These are phyloP conservation scores for Ptychadena robeensis DNA, from an alignment of 2,797 vertebrate genomes.

Conservation along the genomic window DNA sequence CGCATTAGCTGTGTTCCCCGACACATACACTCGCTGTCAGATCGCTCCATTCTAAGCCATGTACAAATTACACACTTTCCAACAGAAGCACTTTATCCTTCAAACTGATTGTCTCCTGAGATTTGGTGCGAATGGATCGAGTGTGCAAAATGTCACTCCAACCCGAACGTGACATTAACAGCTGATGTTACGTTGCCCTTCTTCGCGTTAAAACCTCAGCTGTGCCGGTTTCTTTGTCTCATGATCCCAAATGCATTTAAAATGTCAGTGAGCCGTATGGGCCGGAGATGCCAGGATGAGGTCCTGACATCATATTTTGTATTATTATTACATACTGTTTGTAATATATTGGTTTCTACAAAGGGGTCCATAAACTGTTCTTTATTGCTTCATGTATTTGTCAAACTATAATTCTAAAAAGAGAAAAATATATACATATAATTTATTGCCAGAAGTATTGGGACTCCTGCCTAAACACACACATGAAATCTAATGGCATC, in stretches of 20 bases:
- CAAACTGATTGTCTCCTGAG: constrained; percentile 13
- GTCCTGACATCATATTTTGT: not conserved
- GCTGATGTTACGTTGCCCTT: not conserved
- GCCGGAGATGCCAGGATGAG: not conserved
- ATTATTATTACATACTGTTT: no score
- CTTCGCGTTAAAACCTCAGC: not conserved
- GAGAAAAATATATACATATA: no score
- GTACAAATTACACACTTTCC: constrained; percentile 35
- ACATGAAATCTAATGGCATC: no score
- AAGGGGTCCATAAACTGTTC: no score
- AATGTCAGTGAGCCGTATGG: not conserved
- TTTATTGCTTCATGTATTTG: no score
- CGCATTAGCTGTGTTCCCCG: not conserved
- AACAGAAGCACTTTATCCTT: constrained; percentile 24
- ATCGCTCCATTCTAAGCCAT: constrained; percentile 22
- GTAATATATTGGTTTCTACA: no score
- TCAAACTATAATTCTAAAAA: no score
- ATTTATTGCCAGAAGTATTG: no score
- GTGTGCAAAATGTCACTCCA: constrained; percentile 19
- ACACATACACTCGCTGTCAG: not conserved
- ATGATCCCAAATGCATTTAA: not conserved
- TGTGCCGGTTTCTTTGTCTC: not conserved
- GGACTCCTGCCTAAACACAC: no score
- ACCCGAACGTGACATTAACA: constrained; percentile 25
- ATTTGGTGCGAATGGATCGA: constrained; percentile 10